A percentile compares a stretch with the other conserved stretches of the same genome.
phyloP scores from a whole-genome alignment of 2,113 vertebrate genomes.

The Pangasianodon hypophthalmus region DNA sequence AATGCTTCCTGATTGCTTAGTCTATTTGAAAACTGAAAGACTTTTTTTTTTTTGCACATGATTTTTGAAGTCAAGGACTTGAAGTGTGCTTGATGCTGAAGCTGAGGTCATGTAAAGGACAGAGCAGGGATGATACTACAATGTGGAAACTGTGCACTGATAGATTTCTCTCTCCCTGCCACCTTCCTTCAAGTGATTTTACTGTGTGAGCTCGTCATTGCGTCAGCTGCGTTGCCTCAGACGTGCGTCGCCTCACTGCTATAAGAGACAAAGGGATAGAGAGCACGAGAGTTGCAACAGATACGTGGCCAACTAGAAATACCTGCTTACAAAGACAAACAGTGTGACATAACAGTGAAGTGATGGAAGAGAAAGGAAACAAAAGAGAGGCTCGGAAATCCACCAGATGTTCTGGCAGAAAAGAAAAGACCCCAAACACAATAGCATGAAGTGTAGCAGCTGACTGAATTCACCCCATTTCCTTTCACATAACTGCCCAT shows the following conservation, averaged over 20 bases:
- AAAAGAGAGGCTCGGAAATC: background rate
- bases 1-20: background rate
- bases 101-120: constrained; percentile 3
- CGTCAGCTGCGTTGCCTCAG: constrained; percentile 37
- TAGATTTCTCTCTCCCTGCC: background rate
- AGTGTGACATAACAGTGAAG: background rate
- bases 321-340: constrained; percentile 37
- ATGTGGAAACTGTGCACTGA: background rate
- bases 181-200: constrained; percentile 11
- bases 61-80: background rate
- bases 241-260: background rate
- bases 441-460: background rate
- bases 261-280: constrained; percentile 2
- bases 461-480: background rate
- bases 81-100: background rate
- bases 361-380: background rate
- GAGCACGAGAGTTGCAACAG: constrained; percentile 26
- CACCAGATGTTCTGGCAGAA: background rate
- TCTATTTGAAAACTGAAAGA: background rate
- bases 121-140: background rate
- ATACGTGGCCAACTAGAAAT: constrained; percentile 32
- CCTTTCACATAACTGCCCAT: background rate
- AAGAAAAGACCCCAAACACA: background rate
- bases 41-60: background rate
- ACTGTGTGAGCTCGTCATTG: constrained; percentile 24